phyloP scores from a whole-genome alignment of 2,113 vertebrate genomes.

The Tachuris rubrigastra region DNA sequence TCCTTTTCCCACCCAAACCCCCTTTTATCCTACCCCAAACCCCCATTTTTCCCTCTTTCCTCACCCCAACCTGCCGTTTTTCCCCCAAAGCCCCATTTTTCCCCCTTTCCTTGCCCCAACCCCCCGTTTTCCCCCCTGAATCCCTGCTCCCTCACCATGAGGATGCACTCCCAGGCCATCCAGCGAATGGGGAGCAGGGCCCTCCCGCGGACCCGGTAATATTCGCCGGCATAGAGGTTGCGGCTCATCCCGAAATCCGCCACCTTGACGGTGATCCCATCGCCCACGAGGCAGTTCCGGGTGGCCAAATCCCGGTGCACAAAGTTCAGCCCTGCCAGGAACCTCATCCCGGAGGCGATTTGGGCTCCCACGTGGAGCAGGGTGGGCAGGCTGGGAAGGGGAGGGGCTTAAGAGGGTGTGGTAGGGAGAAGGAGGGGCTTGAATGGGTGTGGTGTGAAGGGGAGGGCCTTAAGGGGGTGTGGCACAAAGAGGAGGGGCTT shows the following conservation, averaged over 20 bases:
- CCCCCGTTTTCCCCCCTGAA: neutral
- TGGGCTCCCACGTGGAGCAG: constrained; percentile 89
- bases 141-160: constrained; percentile 77
- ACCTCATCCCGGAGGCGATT: constrained; percentile 92
- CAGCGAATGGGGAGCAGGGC: constrained; percentile 93
- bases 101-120: no score
- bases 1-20: neutral
- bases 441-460: no score
- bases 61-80: no score
- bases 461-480: neutral
- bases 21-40: neutral
- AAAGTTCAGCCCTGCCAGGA: constrained; percentile 84
- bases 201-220: constrained; percentile 90
- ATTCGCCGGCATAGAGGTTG: constrained; percentile 88
- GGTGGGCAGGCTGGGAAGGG: neutral
- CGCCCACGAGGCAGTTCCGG: constrained; percentile 89
- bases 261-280: constrained; percentile 89
- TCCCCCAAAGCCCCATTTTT: no score
- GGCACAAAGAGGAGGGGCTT: no score
- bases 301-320: constrained; percentile 77
- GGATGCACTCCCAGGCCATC: constrained; percentile 97
- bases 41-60: no score
- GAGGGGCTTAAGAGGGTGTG: neutral
- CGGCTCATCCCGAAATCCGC: constrained; percentile 95
- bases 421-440: no score